Conservation (phyloP, 64 coral and sea anemone species). For the Pocillopora verrucosa region DNA sequence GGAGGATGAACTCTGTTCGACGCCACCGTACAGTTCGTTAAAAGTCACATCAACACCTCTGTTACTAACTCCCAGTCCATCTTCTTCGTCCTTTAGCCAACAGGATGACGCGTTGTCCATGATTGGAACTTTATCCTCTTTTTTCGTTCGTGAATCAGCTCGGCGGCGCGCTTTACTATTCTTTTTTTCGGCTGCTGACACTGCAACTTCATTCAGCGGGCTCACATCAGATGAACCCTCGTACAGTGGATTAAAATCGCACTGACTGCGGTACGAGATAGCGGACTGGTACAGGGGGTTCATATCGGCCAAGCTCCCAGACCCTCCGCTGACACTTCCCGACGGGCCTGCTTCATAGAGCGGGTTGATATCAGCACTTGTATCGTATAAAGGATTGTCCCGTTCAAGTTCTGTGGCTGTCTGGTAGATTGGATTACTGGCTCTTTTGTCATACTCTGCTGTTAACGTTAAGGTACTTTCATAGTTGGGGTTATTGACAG, state of each 20-base stretch:
- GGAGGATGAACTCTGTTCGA: background rate
- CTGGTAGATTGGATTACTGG: slow-evolving; percentile 31
- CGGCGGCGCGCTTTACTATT: background rate
- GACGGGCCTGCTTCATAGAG: slow-evolving; percentile 11
- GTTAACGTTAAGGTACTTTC: slow-evolving; percentile 18
- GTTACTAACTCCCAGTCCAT: background rate
- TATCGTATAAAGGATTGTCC: background rate
- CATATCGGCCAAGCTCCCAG: background rate
- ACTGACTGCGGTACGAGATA: background rate
- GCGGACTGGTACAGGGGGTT: slow-evolving; percentile 48
- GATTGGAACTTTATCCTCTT: slow-evolving; percentile 21
- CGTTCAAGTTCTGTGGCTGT: background rate
- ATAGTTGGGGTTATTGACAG: slow-evolving; percentile 52
- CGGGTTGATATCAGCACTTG: background rate
- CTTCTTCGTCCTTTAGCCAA: background rate
- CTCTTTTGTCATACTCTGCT: background rate
- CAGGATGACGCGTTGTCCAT: background rate
- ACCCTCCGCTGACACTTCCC: background rate
- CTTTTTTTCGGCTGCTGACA: background rate
- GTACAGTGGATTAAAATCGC: slow-evolving; percentile 27
- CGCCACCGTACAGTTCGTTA: slow-evolving; percentile 13
- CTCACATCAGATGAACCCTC: slow-evolving; percentile 11
- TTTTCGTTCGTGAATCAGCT: slow-evolving; percentile 21
- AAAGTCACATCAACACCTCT: background rate
- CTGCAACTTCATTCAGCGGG: slow-evolving; percentile 24